Percentiles rank a stretch among this genome's conserved stretches.
Conservation (phyloP, 1,140 invertebrate species). For the Drosophila malerkotliana region DNA sequence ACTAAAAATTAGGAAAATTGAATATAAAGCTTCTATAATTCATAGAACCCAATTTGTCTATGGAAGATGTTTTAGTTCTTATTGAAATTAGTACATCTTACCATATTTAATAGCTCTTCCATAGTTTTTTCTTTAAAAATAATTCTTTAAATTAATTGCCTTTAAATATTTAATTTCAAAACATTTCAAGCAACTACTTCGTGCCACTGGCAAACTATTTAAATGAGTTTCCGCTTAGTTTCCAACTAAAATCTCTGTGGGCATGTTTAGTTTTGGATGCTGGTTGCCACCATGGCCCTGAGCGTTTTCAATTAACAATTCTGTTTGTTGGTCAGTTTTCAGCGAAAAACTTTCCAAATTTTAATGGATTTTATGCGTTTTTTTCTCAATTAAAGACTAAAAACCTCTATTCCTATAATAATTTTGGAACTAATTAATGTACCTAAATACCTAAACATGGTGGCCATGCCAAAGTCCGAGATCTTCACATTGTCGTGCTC, state of each 20-base stretch:
- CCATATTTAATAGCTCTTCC: too few species aligned
- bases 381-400: not conserved
- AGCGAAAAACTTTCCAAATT: conserved; percentile 20
- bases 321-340: conserved; percentile 34
- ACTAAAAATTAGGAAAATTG: too few species aligned
- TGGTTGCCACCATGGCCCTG: not conserved
- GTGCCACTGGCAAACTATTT: conserved; percentile 1
- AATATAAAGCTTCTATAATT: too few species aligned
- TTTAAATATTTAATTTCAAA: not conserved
- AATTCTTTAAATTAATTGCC: not conserved
- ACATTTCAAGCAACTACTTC: not conserved
- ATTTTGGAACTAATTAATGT: conserved; percentile 48
- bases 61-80: too few species aligned
- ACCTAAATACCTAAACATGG: conserved; percentile 89
- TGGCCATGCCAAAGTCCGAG: conserved; percentile 98
- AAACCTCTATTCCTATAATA: not conserved
- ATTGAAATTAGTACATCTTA: too few species aligned
- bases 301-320: conserved; percentile 43
- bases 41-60: too few species aligned
- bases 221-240: conserved; percentile 28
- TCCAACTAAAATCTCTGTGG: conserved; percentile 12
- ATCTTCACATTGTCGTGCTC: conserved; percentile 95
- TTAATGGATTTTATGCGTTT: conserved; percentile 33
- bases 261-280: conserved; percentile 23
- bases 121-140: too few species aligned